Evolutionary conservation across 2,113 vertebrate species (phyloP), one percentile per base, ranked within the genome.

Genomic region (Chiloscyllium plagiosum): DNA sequence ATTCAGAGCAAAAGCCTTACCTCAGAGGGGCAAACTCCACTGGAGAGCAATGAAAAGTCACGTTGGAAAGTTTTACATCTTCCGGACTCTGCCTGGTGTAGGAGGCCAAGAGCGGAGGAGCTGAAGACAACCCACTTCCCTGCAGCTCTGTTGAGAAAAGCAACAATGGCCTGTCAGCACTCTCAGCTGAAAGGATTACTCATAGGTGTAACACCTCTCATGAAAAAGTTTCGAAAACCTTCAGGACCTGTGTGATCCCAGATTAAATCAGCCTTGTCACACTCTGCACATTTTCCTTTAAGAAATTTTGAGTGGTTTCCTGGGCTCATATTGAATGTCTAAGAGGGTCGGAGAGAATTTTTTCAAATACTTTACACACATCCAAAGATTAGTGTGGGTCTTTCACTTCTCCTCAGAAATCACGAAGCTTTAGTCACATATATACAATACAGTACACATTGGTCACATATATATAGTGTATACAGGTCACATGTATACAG

Each of bases 11-110:
- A 96, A 96, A n/a, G 95, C 69, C 96, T 96, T 97, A 99, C 99
- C 98, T 98, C 96, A 99, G 97, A 96, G 98, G 97, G 70, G 97
- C 97, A 97, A 99, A 99, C 95, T 98, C 97, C 96, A 97, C 89
- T 78, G 97, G 97, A 76, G 97, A 98, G 96, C 97, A 97, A 89
- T 98, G 98, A 96, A 98, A 97, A 89, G 98, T 96, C 0, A 97
- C 98, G 95, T 97, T 98, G 47, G 94, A 98, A 96, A 29, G 97
- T 97, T 96, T 97, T 96, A 50, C 96, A 97, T 13, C 22, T 50
- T 94, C 68, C 68, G 22, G 65, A 24, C 47, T 96, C 96, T 96
- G 95, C 96, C 96, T 96, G 68, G 97, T 96, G 76, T 92, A 96
- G 26, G 95, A 96, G 4, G 96, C 97, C 96, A 98, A 95, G 85